Conservation (phyloP, 2,888 invertebrate genomes). For the Lottia scabra region DNA sequence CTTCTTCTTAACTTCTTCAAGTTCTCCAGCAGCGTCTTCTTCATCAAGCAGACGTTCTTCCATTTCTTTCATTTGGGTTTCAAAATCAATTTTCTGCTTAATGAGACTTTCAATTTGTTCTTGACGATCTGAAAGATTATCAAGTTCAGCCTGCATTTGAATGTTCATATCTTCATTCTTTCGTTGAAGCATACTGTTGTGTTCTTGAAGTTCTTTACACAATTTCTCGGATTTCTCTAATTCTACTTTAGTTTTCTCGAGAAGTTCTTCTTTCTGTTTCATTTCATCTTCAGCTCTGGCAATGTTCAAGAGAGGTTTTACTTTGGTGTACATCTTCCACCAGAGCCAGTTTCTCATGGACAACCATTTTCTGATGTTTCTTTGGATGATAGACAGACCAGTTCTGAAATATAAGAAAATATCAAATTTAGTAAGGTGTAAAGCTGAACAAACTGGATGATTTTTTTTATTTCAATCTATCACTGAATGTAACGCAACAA, state of each 20-base stretch:
- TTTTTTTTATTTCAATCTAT: too few relatives aligned
- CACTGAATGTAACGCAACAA: too few relatives aligned
- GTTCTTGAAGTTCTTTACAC: slow-evolving; percentile 94
- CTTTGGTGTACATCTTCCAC: slow-evolving; percentile 95
- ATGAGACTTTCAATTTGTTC: slow-evolving; percentile 93
- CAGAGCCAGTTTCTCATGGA: slow-evolving; percentile 99
- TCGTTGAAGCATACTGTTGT: slow-evolving; percentile 90
- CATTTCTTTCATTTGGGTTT: slow-evolving; percentile 93
- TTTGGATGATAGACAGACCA: slow-evolving; percentile 97
- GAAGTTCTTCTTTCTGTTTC: slow-evolving; percentile 95
- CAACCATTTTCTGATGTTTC: slow-evolving; percentile 99
- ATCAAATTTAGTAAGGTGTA: too few relatives aligned
- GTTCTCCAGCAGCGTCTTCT: slow-evolving; percentile 94
- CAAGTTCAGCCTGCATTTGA: slow-evolving; percentile 92
- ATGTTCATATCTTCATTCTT: slow-evolving; percentile 93
- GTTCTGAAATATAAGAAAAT: slow-evolving; percentile 73
- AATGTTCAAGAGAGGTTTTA: slow-evolving; percentile 93
- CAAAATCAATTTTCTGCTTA: slow-evolving; percentile 96
- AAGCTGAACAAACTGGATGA: too few relatives aligned
- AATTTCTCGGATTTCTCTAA: slow-evolving; percentile 95
- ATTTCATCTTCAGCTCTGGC: slow-evolving; percentile 99
- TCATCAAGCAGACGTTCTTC: slow-evolving; percentile 97
- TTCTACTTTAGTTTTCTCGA: slow-evolving; percentile 92
- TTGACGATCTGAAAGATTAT: slow-evolving; percentile 89
- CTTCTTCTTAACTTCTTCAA: slow-evolving; percentile 97